Percentiles rank a stretch among this genome's conserved stretches.
Evolutionary conservation across 2,113 vertebrate genomes (phyloP).

Genomic region (Hyperopisus bebe): DNA sequence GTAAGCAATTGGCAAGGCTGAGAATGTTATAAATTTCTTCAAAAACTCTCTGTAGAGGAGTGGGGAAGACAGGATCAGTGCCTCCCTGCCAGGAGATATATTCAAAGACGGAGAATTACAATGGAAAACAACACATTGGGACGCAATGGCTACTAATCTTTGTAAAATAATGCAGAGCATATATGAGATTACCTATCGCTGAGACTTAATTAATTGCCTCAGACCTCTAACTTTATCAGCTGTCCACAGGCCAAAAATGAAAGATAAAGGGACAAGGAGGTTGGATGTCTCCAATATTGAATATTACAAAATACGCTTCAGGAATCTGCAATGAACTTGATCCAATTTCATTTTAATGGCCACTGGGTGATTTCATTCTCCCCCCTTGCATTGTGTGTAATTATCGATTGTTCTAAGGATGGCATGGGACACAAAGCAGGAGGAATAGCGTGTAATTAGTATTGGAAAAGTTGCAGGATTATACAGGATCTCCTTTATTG

Average conservation of each 20-base stretch:
- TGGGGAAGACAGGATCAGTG: constrained; percentile 15
- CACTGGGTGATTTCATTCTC: constrained; percentile 56
- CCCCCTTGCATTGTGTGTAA: constrained; percentile 53
- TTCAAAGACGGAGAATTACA: constrained; percentile 25
- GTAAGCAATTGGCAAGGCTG: constrained; percentile 13
- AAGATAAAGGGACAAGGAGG: constrained; percentile 48
- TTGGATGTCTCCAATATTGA: constrained; percentile 52
- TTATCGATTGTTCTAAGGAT: constrained; percentile 64
- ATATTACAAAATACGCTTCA: constrained; percentile 49
- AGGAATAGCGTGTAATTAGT: constrained; percentile 68
- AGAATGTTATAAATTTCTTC: constrained; percentile 22
- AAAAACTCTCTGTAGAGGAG: constrained; percentile 21
- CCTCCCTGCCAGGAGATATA: not conserved
- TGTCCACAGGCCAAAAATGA: constrained; percentile 44
- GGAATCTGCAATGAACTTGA: constrained; percentile 62
- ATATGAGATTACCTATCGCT: constrained; percentile 41
- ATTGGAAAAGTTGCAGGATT: constrained; percentile 57
- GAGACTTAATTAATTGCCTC: constrained; percentile 55
- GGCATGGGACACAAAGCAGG: constrained; percentile 50
- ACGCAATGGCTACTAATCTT: constrained; percentile 37
- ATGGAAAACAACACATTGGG: constrained; percentile 24
- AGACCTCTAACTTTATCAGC: constrained; percentile 45
- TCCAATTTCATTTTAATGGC: constrained; percentile 58
- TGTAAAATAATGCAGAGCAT: constrained; percentile 25
- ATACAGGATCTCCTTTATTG: constrained; percentile 55